These are phyloP conservation scores for Allophyes oxyacanthae DNA, from an alignment of 2,888 invertebrate species.

Conservation along the genomic window DNA sequence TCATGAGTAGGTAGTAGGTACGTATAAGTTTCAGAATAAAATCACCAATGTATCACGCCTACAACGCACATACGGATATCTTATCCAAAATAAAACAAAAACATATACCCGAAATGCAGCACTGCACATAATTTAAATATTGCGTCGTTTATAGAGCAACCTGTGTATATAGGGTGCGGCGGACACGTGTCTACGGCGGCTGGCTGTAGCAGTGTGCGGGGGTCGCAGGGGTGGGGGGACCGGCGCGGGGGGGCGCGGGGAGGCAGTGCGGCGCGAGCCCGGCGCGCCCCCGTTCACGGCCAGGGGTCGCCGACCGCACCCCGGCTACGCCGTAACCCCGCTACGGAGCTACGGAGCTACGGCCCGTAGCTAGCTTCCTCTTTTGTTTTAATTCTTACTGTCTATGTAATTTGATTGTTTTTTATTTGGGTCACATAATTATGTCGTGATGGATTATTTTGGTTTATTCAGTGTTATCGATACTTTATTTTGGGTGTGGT, in stretches of 20 bases:
- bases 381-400: conserved; percentile 75
- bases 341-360: conserved; percentile 80
- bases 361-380: conserved; percentile 84
- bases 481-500: neutral
- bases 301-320: conserved; percentile 89
- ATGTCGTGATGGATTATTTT: conserved; percentile 16
- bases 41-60: too few species aligned
- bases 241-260: conserved; percentile 39
- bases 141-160: conserved; percentile 48
- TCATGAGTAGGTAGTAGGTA: neutral
- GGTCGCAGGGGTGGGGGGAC: conserved; percentile 37
- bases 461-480: conserved; percentile 18
- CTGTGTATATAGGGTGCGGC: conserved; percentile 68
- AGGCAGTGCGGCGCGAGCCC: conserved; percentile 67
- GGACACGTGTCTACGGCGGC: conserved; percentile 72
- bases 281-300: conserved; percentile 88
- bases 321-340: conserved; percentile 85
- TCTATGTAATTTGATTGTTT: conserved; percentile 64
- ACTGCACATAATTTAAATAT: conserved; percentile 49
- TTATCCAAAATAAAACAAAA: conserved; percentile 9
- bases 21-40: neutral
- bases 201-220: conserved; percentile 47
- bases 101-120: conserved; percentile 40
- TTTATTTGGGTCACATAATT: conserved; percentile 77
- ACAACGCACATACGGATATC: neutral